Conservation (phyloP, 1,140 invertebrate species). For the Monomorium pharaonis region DNA sequence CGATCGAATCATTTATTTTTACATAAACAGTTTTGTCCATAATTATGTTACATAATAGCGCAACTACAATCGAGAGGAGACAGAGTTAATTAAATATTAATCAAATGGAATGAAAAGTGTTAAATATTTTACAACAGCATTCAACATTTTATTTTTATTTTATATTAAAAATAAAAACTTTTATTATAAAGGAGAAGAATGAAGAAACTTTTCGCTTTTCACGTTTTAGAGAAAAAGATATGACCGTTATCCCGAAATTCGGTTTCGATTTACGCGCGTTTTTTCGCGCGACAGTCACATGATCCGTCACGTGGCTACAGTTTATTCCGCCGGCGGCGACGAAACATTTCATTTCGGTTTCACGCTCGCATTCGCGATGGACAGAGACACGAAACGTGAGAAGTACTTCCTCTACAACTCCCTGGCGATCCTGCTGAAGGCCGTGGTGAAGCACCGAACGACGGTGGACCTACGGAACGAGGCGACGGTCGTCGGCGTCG, state of each 20-base stretch:
- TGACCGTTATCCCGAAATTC: no score
- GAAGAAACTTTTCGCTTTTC: no score
- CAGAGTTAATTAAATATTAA: background rate
- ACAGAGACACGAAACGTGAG: slow-evolving; percentile 77
- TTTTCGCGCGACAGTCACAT: background rate
- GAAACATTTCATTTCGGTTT: background rate
- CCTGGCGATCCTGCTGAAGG: slow-evolving; percentile 87
- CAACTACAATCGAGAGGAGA: background rate
- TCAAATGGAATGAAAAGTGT: background rate
- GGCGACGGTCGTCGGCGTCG: slow-evolving; percentile 86
- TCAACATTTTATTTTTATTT: no score
- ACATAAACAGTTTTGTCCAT: background rate
- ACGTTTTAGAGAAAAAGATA: no score
- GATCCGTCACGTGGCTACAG: background rate
- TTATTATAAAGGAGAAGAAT: no score
- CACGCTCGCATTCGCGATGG: slow-evolving; percentile 36
- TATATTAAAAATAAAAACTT: no score
- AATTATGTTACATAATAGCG: background rate
- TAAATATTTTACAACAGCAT: background rate
- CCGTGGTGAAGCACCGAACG: slow-evolving; percentile 87
- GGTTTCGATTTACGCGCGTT: background rate
- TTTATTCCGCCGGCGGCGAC: background rate
- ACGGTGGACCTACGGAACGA: slow-evolving; percentile 90
- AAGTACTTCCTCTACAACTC: slow-evolving; percentile 86
- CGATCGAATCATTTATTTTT: background rate